Base-by-base conservation (phyloP, 2,113 vertebrate genomes). In the Poeciliopsis retropinna region DNA sequence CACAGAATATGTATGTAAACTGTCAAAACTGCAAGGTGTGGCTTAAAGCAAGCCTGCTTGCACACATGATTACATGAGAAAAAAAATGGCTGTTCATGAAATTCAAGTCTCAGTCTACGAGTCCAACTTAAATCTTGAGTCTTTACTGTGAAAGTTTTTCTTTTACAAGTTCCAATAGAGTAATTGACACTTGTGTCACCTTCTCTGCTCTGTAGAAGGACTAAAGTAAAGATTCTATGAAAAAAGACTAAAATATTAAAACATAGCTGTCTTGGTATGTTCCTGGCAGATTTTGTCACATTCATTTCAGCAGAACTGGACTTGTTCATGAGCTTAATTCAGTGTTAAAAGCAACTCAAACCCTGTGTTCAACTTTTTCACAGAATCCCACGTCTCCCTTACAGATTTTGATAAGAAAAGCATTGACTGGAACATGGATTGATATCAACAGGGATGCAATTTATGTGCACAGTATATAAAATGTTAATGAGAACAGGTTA, bases 201-300 rank as follows among this genome's bases (percentile, higher is more conserved):
- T 19, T 25, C 19, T 51, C 47, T 51, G 47, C 47, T 19, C 47
- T 51, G 47, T 6, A 51, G 19, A 17, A 51, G 5, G 15, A 51
- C 3, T 13, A 41, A 41, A 41, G 3, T 41, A 51, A 19, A 51
- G 19, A 6, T 22, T 51, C 19, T 69, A 27, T 60, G 11, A 68
- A 19, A 7, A 47, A 19, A 67, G 39, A 34, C 57, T 72, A 11
- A 82, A 44, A 13, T 44, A 44, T 14, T 3, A 57, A 62, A 60
- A 0, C 67, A 30, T 28, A 4, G n/a, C 57, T 0, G 1, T 74
- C 60, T 12, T 34, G 64, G 5, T 67, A 70, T 32, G 29, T 72
- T 70, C 32, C 39, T 75, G 75, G 67, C 47, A 39, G 60, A 57
- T 76, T 72, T 65, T 72, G 62, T 73, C 68, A 68, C 34, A 41